A percentile compares a stretch with the other conserved stretches of the same genome.
These are phyloP conservation scores for Netta rufina DNA, from an alignment of 2,797 vertebrate species.

Conservation along the genomic window DNA sequence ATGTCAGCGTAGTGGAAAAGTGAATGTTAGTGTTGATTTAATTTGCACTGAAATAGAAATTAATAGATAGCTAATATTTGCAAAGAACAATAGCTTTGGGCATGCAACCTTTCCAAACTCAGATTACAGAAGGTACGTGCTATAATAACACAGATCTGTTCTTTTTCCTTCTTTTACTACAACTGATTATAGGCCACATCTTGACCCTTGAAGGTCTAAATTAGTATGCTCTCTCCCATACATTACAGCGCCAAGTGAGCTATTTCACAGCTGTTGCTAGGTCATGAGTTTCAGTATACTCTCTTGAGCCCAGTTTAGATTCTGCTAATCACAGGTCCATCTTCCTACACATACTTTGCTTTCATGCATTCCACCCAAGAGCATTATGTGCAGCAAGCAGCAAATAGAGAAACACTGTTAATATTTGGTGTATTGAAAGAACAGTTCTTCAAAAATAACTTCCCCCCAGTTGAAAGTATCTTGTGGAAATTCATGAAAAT, in stretches of 20 bases:
- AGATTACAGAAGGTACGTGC: not conserved
- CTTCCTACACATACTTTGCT: not conserved
- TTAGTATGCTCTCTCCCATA: not conserved
- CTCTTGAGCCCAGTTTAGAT: not conserved
- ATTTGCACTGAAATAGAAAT: not conserved
- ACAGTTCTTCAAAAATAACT: not conserved
- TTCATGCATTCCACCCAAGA: not conserved
- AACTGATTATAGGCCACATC: no score
- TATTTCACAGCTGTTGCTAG: not conserved
- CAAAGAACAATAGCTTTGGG: not conserved
- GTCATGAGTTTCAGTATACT: not conserved
- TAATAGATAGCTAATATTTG: not conserved
- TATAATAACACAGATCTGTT: not conserved
- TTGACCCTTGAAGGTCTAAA: not conserved
- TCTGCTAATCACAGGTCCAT: not conserved
- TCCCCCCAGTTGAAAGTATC: not conserved
- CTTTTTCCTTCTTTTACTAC: not conserved
- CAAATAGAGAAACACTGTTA: not conserved
- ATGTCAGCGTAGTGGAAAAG: not conserved
- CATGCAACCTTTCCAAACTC: not conserved
- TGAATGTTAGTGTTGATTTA: not conserved
- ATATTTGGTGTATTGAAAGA: not conserved
- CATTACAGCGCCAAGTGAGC: not conserved
- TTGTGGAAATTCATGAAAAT: not conserved
- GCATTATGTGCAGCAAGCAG: not conserved